Percentiles rank a stretch among this genome's conserved stretches.
phyloP scores from a whole-genome alignment of 2,888 invertebrate species.

The Rhyacophila evoluta region DNA sequence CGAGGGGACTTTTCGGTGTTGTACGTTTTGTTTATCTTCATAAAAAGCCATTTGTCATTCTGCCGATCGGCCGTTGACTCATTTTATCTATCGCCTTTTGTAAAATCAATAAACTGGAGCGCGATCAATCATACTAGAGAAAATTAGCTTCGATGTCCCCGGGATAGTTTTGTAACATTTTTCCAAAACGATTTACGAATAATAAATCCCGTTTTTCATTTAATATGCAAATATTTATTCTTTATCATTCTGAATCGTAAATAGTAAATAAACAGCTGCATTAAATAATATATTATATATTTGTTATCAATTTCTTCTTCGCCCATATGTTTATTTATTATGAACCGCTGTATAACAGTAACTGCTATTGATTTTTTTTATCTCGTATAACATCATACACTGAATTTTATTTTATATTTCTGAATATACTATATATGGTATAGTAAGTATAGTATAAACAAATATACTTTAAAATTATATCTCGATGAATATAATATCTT shows the following conservation, averaged over 20 bases:
- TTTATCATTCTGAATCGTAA: not conserved
- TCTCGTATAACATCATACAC: too few species aligned
- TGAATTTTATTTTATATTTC: too few species aligned
- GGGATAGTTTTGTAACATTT: not conserved
- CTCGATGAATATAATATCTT: too few species aligned
- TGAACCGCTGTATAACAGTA: too few species aligned
- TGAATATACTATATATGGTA: too few species aligned
- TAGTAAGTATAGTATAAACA: too few species aligned
- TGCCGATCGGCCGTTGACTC: conserved; percentile 40
- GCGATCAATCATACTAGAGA: conserved; percentile 52
- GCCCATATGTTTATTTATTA: too few species aligned
- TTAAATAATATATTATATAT: not conserved
- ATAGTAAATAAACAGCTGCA: not conserved
- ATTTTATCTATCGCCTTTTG: conserved; percentile 47
- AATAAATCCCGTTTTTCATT: not conserved
- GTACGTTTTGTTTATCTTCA: conserved; percentile 52
- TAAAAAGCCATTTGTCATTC: conserved; percentile 53
- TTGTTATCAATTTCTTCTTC: not conserved
- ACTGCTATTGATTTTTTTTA: too few species aligned
- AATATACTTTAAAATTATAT: too few species aligned
- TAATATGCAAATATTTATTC: not conserved
- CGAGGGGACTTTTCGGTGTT: conserved; percentile 3
- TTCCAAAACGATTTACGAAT: not conserved
- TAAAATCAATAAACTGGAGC: conserved; percentile 50
- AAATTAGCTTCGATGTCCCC: not conserved